These are phyloP conservation scores for Orgyia antiqua DNA, from an alignment of 2,888 invertebrate species.

Conservation along the genomic window DNA sequence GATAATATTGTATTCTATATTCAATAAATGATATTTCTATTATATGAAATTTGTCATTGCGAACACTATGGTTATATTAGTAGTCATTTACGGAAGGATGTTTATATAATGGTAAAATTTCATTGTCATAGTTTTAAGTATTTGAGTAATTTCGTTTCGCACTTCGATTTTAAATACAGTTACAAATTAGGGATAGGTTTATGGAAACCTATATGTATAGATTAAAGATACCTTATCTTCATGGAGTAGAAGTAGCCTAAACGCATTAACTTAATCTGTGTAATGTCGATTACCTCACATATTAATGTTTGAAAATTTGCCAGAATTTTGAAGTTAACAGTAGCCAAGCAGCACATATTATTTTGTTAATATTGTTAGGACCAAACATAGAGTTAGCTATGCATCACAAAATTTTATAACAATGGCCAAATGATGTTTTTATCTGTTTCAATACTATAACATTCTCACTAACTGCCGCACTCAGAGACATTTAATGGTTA, in stretches of 20 bases:
- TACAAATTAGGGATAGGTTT: constrained; percentile 64
- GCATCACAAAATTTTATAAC: constrained; percentile 19
- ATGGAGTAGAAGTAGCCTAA: constrained; percentile 67
- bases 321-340: constrained; percentile 29
- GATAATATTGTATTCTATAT: constrained; percentile 76
- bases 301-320: constrained; percentile 29
- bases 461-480: too few species aligned
- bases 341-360: constrained; percentile 31
- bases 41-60: constrained; percentile 73
- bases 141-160: constrained; percentile 73
- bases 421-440: constrained; percentile 12
- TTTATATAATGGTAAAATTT: constrained; percentile 68
- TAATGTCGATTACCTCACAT: constrained; percentile 36
- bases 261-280: constrained; percentile 50
- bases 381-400: constrained; percentile 19
- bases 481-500: too few species aligned
- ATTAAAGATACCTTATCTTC: constrained; percentile 64
- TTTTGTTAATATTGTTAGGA: constrained; percentile 23
- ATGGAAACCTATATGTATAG: constrained; percentile 53
- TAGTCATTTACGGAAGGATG: constrained; percentile 70
- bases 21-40: constrained; percentile 76
- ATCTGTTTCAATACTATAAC: constrained; percentile 18
- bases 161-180: constrained; percentile 68
- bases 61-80: constrained; percentile 68
- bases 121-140: constrained; percentile 76